These are phyloP conservation scores for Eristalis pertinax DNA, from an alignment of 2,888 invertebrate species.

Conservation along the genomic window DNA sequence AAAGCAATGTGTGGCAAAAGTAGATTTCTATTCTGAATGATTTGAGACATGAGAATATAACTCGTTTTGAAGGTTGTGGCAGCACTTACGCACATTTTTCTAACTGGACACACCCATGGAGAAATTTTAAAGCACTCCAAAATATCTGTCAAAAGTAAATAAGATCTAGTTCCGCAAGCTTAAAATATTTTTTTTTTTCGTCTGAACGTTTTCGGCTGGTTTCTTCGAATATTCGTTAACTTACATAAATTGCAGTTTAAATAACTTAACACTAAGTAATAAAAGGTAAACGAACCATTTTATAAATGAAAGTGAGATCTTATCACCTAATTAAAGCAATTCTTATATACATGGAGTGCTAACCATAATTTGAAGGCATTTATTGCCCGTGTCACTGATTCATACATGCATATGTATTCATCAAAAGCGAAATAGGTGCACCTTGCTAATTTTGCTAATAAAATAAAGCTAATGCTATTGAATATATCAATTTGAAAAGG, in stretches of 20 bases:
- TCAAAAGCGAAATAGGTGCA: slow-evolving; percentile 58
- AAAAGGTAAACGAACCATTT: slow-evolving; percentile 43
- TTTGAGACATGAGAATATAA: background rate
- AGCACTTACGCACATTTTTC: background rate
- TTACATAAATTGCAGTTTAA: slow-evolving; percentile 29
- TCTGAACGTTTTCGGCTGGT: slow-evolving; percentile 32
- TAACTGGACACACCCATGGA: slow-evolving; percentile 29
- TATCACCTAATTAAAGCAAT: background rate
- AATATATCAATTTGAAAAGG: background rate
- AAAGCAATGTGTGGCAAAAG: no score
- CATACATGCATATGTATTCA: slow-evolving; percentile 29
- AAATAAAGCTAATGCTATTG: slow-evolving; percentile 38
- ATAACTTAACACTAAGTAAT: slow-evolving; percentile 15
- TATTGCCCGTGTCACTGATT: slow-evolving; percentile 32
- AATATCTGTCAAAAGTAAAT: slow-evolving; percentile 48
- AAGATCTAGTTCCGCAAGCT: slow-evolving; percentile 32
- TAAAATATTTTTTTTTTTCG: slow-evolving; percentile 13
- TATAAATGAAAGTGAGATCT: slow-evolving; percentile 11
- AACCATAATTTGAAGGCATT: slow-evolving; percentile 41
- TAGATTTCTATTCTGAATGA: no score
- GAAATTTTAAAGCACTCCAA: slow-evolving; percentile 49
- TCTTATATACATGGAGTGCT: slow-evolving; percentile 46
- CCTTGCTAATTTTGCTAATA: slow-evolving; percentile 28
- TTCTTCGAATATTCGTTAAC: slow-evolving; percentile 22
- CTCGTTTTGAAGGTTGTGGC: background rate